Conservation (phyloP, 2,888 invertebrate species). For the Aleiodes testaceus region DNA sequence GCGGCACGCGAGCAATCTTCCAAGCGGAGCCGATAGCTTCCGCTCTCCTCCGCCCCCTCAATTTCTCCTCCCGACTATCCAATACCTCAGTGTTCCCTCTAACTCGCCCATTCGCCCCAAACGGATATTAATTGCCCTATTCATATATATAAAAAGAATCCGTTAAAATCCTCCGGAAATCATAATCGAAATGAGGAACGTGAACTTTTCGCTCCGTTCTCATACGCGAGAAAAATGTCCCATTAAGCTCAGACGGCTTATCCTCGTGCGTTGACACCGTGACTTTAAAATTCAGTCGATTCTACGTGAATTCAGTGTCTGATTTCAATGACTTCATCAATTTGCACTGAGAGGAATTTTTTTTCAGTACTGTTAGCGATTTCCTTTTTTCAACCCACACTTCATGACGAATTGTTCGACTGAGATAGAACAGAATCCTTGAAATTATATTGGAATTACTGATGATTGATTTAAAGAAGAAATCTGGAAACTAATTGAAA, state of each 20-base stretch:
- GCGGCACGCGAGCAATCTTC: constrained; percentile 47
- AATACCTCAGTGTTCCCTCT: constrained; percentile 17
- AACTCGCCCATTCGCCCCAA: constrained; percentile 10
- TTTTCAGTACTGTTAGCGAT: too few species aligned
- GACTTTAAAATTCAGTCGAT: too few species aligned
- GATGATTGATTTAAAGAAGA: too few species aligned
- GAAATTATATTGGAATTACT: too few species aligned
- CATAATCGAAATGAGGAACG: background rate
- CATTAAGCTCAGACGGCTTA: constrained; percentile 7
- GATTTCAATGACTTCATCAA: too few species aligned
- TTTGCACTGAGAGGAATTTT: too few species aligned
- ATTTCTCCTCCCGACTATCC: constrained; percentile 33
- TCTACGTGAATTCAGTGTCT: too few species aligned
- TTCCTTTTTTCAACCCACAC: too few species aligned
- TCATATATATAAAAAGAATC: constrained; percentile 28
- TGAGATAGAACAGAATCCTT: too few species aligned
- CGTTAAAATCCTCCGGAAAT: background rate
- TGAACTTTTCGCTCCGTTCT: background rate
- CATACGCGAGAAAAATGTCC: background rate
- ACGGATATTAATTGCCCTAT: constrained; percentile 41
- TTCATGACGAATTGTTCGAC: too few species aligned
- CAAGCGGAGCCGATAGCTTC: constrained; percentile 43
- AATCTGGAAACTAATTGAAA: too few species aligned
- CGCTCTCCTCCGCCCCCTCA: constrained; percentile 4
- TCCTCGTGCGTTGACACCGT: background rate